phyloP scores from a whole-genome alignment of 2,888 invertebrate genomes.

The Anthoptus insignis region DNA sequence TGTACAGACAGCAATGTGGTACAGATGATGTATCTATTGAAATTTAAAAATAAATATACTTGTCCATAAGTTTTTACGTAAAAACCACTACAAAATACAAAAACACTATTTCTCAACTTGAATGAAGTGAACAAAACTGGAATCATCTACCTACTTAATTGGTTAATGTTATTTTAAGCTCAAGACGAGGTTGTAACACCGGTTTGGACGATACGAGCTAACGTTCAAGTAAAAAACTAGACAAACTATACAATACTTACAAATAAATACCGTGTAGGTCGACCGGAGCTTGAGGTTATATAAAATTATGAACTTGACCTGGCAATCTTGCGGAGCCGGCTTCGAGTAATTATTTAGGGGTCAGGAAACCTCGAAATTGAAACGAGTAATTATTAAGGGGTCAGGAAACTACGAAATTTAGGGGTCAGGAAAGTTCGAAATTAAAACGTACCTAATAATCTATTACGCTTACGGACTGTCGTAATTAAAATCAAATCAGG shows the following conservation, averaged over 20 bases:
- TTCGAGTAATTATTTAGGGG: neutral
- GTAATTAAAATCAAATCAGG: no score
- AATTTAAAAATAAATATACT: no score
- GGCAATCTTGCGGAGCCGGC: neutral
- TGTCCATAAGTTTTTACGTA: no score
- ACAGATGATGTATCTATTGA: no score
- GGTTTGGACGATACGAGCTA: neutral
- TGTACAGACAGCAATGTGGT: no score
- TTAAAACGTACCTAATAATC: no score
- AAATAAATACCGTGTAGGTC: neutral
- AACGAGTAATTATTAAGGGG: no score
- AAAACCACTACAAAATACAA: no score
- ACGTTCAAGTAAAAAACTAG: neutral
- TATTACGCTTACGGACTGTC: no score
- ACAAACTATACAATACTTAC: neutral
- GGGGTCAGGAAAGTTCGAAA: no score
- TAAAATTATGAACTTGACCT: neutral
- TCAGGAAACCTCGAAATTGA: neutral
- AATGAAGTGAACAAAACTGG: neutral
- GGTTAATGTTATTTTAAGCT: conserved; percentile 2
- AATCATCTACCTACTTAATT: neutral
- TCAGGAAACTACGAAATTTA: no score
- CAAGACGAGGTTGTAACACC: neutral
- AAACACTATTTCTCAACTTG: neutral
- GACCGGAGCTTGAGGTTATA: no score